Conservation (phyloP, 2,888 invertebrate genomes). For the Dendrolimus pini region DNA sequence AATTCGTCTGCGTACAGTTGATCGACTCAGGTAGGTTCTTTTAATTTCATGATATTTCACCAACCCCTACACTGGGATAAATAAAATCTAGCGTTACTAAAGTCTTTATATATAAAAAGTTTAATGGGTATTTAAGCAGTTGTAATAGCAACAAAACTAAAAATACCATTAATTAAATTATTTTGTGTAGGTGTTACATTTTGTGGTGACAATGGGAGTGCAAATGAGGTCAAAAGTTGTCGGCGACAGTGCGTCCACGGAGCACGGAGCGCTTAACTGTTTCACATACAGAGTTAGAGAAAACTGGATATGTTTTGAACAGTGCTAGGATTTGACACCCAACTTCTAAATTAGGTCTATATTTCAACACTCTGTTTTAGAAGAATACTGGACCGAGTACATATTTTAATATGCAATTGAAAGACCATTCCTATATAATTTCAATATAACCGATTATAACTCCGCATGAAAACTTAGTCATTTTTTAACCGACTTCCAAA, state of each 20-base stretch:
- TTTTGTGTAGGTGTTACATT: constrained; percentile 24
- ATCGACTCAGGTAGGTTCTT: no score
- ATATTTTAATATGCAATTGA: background rate
- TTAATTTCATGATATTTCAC: no score
- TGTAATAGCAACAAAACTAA: constrained; percentile 12
- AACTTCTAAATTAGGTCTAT: constrained; percentile 4
- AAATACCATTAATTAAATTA: constrained; percentile 22
- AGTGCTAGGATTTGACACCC: background rate
- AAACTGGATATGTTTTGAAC: constrained; percentile 8
- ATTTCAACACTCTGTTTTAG: background rate
- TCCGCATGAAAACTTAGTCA: no score
- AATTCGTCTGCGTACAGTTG: no score
- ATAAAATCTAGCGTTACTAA: no score
- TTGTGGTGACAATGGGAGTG: constrained; percentile 30
- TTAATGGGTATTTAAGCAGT: no score
- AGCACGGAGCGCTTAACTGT: constrained; percentile 29
- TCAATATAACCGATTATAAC: no score
- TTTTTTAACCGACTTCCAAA: no score
- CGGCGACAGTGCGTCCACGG: constrained; percentile 24
- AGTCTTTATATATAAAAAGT: no score
- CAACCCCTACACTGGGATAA: no score
- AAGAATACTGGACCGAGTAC: constrained; percentile 1
- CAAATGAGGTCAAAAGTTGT: constrained; percentile 40
- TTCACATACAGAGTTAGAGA: constrained; percentile 18
- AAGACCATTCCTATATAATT: no score